Evolutionary conservation across 1,140 invertebrate species (phyloP), one percentile per base, ranked within the genome.

Genomic region (Steinernema feltiae): DNA sequence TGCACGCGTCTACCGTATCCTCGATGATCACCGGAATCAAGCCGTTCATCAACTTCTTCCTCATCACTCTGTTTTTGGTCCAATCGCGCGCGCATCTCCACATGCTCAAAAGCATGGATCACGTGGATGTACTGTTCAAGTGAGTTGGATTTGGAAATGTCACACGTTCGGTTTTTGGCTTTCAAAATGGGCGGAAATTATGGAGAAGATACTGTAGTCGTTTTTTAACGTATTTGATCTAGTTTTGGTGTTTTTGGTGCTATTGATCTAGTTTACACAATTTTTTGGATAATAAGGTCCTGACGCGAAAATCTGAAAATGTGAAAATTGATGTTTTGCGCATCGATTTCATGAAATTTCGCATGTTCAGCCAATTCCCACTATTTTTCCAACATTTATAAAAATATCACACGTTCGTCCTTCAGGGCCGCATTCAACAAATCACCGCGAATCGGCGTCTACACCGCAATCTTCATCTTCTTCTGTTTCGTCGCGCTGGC

Each of bases 11-110:
- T n/a, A 84, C 82, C 15, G 81, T 83, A 1, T 82, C 82, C 17
- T 71, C 80, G 12, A 81, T 84, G 24, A 84, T 84, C 3, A 83
- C 82, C 1, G 82, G 79, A 1, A 81, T 83, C 0, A 83, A 83
- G 35, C 82, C 82, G 15, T 53, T 84, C 1, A 82, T 83, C 41
- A 82, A 82, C 53, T 63, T 70, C 0, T 32, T 78, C 32, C 53
- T 84, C 1, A 76, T 83, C 27, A 32, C 73, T 18, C 48, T 84
- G 12, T 84, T 85, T 30, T 18, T 76, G 12, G 31, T 83, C 17
- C 72, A 76, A 30, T 41, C 77, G 15, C 79, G 30, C n/a, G 48
- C 74, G 27, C 82, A 83, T 73, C 24, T 81, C n/a, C 74, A 80
- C 75, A 75, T 83, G 74, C 24, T 83, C n/a, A 73, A 69, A 48